Conservation (phyloP, 2,113 vertebrate genomes). For the Elephas maximus region DNA sequence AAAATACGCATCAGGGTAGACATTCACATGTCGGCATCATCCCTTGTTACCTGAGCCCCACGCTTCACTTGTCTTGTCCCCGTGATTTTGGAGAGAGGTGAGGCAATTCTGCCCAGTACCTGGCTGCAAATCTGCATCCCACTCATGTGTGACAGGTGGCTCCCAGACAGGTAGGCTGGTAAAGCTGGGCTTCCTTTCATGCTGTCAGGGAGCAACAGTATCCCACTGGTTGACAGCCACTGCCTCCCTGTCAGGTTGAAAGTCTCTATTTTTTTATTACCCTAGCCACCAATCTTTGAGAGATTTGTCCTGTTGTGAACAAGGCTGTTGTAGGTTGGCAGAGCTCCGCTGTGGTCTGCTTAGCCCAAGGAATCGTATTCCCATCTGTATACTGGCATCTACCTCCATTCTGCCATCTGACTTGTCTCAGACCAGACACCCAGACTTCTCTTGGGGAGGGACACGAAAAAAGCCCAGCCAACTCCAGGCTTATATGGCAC, state of each 20-base stretch:
- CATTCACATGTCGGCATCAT: background rate
- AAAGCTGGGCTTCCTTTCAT: slow-evolving; percentile 70
- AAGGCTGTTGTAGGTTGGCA: slow-evolving; percentile 66
- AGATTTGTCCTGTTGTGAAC: slow-evolving; percentile 66
- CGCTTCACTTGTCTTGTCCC: background rate
- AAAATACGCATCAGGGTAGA: background rate
- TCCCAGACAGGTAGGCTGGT: slow-evolving; percentile 73
- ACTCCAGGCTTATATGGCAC: background rate
- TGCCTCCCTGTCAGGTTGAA: slow-evolving; percentile 32
- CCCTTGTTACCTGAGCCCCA: background rate
- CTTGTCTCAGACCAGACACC: background rate
- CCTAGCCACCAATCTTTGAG: slow-evolving; percentile 26
- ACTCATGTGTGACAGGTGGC: slow-evolving; percentile 79
- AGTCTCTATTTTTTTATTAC: slow-evolving; percentile 60
- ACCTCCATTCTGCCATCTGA: slow-evolving; percentile 57
- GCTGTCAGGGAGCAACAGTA: slow-evolving; percentile 67
- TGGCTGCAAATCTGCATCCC: slow-evolving; percentile 65
- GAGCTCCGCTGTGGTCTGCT: background rate
- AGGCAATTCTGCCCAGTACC: background rate
- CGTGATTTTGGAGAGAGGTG: background rate
- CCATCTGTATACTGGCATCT: slow-evolving; percentile 64
- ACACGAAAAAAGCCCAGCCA: background rate
- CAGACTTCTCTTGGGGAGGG: background rate
- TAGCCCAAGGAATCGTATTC: background rate
- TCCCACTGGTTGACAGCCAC: slow-evolving; percentile 76